Evolutionary conservation across 2,797 vertebrate genomes (phyloP).

Genomic region (Falco peregrinus): DNA sequence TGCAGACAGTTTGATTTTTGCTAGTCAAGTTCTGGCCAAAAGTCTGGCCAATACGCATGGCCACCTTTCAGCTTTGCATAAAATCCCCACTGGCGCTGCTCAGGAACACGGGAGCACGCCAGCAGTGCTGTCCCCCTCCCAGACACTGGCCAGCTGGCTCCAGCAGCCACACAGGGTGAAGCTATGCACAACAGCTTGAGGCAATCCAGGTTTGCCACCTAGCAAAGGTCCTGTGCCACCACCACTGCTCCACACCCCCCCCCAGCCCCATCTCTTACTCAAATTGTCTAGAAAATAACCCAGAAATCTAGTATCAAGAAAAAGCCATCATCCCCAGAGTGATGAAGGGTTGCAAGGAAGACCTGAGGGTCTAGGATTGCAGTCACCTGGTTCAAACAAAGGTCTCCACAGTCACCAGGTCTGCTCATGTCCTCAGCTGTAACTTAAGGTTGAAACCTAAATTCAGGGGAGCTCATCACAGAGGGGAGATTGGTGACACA

Average conservation of each 20-base stretch:
- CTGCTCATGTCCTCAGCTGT: neutral
- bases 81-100: neutral
- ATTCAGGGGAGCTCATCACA: neutral
- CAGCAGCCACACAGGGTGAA: neutral
- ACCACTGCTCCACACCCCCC: neutral
- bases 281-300: neutral
- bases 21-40: neutral
- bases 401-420: neutral
- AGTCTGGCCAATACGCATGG: neutral
- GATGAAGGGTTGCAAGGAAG: neutral
- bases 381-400: neutral
- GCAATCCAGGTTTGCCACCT: neutral
- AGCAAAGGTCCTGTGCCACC: neutral
- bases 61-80: neutral
- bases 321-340: neutral
- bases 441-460: neutral
- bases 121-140: fast-evolving
- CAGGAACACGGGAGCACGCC: neutral
- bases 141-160: neutral
- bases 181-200: fast-evolving
- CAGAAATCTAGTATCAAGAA: neutral
- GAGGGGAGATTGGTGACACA: fast-evolving
- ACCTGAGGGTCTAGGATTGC: neutral
- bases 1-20: neutral
- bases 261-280: neutral